Evolutionary conservation across 2,888 invertebrate species (phyloP).

Genomic region (Diarsia rubi): DNA sequence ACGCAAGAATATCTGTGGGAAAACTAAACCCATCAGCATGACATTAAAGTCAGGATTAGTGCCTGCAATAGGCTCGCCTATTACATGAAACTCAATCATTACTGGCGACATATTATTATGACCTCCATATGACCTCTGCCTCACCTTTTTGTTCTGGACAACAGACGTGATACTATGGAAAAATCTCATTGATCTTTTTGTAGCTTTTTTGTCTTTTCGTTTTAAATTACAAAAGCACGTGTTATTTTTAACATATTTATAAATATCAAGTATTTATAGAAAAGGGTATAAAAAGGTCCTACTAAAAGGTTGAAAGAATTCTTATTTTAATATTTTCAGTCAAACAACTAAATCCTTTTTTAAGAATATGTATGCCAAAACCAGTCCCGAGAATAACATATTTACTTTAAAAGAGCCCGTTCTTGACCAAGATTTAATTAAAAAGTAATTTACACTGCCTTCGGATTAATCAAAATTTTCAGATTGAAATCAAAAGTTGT

Average conservation of each 20-base stretch:
- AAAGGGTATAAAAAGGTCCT: neutral
- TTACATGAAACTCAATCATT: neutral
- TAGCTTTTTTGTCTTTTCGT: neutral
- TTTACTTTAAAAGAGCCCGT: neutral
- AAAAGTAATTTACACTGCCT: neutral
- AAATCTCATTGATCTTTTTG: neutral
- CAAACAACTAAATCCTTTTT: neutral
- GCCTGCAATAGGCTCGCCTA: neutral
- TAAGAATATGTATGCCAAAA: neutral
- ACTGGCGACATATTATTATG: no score
- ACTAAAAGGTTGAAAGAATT: neutral
- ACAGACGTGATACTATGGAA: neutral
- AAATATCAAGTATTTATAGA: constrained; percentile 13
- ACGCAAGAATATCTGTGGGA: neutral
- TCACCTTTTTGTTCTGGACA: neutral
- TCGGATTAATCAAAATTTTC: neutral
- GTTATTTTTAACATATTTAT: constrained; percentile 5
- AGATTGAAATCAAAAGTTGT: no score
- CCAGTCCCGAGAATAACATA: neutral
- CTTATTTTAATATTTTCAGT: neutral
- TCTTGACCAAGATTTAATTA: neutral
- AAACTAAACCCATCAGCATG: neutral
- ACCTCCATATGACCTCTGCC: neutral
- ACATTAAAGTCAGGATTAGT: neutral
- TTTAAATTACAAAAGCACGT: neutral